Evolutionary conservation across 2,888 invertebrate species (phyloP).

Genomic region (Melikaiella ostensackeni): DNA sequence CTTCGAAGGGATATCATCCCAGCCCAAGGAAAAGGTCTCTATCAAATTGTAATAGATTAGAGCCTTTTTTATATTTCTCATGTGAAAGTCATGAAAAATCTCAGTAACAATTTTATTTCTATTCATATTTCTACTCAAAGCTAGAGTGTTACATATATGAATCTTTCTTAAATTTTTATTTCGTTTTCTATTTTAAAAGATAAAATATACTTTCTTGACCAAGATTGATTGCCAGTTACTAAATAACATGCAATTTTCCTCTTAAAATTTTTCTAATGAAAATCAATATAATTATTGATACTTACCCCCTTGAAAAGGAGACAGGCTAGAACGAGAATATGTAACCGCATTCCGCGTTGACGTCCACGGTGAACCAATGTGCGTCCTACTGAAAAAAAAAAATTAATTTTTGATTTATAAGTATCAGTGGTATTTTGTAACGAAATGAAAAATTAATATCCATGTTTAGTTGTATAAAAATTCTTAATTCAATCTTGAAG

Average conservation of each 20-base stretch:
- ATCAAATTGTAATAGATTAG: background rate
- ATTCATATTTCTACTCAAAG: background rate
- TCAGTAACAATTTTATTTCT: too few relatives aligned
- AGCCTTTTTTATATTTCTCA: background rate
- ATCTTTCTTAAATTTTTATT: background rate
- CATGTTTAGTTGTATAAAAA: background rate
- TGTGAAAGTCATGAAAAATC: background rate
- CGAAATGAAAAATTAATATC: background rate
- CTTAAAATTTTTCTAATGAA: background rate
- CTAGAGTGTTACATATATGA: background rate
- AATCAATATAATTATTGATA: conserved; percentile 51
- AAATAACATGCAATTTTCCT: background rate
- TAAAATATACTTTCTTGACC: background rate
- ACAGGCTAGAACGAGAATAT: conserved; percentile 77
- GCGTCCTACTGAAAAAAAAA: conserved; percentile 57
- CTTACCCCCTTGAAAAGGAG: conserved; percentile 79
- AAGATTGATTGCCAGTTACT: background rate
- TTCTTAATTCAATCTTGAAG: background rate
- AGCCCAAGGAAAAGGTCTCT: background rate
- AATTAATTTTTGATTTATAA: background rate
- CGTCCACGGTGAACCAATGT: conserved; percentile 70
- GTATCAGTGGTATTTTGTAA: too few relatives aligned
- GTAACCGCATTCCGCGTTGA: conserved; percentile 78
- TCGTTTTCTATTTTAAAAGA: background rate
- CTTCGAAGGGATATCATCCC: background rate